Conservation (phyloP, 1,140 invertebrate genomes). For the Diplogasteroides magnus region DNA sequence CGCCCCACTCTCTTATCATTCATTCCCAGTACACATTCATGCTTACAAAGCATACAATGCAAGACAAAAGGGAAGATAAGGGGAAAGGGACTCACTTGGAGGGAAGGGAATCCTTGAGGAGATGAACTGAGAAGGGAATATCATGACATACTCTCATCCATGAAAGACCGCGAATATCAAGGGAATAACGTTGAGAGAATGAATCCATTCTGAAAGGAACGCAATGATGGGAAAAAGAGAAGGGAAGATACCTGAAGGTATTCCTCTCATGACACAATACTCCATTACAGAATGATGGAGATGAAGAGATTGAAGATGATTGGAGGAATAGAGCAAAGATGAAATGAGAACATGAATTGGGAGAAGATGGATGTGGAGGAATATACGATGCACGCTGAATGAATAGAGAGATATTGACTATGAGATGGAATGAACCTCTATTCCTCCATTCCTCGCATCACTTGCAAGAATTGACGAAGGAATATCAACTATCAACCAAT, state of each 20-base stretch:
- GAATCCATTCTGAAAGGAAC: conserved; percentile 14
- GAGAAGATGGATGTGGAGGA: background rate
- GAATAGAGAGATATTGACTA: background rate
- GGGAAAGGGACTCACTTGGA: too few species aligned
- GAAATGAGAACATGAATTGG: background rate
- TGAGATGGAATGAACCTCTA: conserved; percentile 8
- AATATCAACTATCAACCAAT: conserved; percentile 47
- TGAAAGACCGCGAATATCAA: conserved; percentile 11
- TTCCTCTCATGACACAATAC: background rate
- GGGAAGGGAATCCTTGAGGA: conserved; percentile 7
- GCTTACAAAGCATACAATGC: too few species aligned
- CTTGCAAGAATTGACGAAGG: conserved; percentile 36
- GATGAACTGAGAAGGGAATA: conserved; percentile 22
- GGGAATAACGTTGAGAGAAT: conserved; percentile 22
- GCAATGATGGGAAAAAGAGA: too few species aligned
- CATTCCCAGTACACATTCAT: too few species aligned
- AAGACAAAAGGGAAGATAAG: too few species aligned
- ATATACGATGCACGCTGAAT: background rate
- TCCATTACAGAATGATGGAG: background rate
- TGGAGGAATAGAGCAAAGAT: background rate
- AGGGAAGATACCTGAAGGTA: background rate
- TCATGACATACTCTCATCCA: conserved; percentile 13
- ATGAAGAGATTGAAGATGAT: background rate
- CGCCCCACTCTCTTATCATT: too few species aligned
- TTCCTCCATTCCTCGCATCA: conserved; percentile 23